Conservation (phyloP, 2,113 vertebrate genomes). For the Anolis sagrei region DNA sequence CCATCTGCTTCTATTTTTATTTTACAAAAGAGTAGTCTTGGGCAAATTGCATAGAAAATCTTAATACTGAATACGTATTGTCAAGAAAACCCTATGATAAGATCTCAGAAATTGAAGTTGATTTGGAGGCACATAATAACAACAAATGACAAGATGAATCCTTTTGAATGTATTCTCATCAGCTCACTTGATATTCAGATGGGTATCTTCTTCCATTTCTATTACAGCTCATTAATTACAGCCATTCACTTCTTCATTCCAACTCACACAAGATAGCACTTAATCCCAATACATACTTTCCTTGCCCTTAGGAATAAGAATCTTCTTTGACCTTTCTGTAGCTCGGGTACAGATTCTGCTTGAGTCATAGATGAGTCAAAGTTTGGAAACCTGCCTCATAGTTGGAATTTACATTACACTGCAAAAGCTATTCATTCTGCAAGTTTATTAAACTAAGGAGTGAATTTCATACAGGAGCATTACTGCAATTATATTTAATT, state of each 20-base stretch:
- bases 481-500: background rate
- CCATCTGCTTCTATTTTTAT: too few relatives aligned
- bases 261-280: background rate
- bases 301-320: background rate
- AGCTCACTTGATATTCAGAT: background rate
- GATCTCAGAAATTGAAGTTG: too few relatives aligned
- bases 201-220: background rate
- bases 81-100: too few relatives aligned
- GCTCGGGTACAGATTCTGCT: background rate
- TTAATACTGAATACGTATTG: too few relatives aligned
- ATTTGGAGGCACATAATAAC: too few relatives aligned
- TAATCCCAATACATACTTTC: constrained; percentile 8
- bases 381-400: background rate
- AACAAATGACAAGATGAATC: too few relatives aligned
- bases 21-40: too few relatives aligned
- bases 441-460: background rate
- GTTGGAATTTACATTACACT: background rate
- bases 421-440: background rate
- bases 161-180: background rate
- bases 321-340: constrained; percentile 1
- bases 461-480: background rate
- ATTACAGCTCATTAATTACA: background rate
- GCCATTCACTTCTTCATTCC: background rate
- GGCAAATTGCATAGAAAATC: too few relatives aligned
- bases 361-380: constrained; percentile 8